Evolutionary conservation across 2,113 vertebrate genomes (phyloP).

Genomic region (Apistogramma diplotaenia): DNA sequence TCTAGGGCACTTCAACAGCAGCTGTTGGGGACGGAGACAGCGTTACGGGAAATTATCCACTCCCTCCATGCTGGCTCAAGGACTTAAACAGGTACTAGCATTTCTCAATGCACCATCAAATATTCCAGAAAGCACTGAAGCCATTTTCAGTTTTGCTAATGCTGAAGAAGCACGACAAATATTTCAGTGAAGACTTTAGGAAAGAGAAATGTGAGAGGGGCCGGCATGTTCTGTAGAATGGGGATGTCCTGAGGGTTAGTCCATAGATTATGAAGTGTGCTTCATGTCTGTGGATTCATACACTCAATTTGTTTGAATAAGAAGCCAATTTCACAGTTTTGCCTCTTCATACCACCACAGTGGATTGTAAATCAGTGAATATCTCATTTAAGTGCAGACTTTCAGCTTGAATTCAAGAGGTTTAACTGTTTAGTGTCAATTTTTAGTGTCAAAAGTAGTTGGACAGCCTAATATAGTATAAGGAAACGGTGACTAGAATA

Average conservation of each 20-base stretch:
- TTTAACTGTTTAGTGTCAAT: too few species aligned
- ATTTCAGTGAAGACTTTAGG: neutral
- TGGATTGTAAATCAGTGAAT: neutral
- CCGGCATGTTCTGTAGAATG: neutral
- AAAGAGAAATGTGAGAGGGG: neutral
- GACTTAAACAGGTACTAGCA: neutral
- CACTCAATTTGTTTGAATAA: neutral
- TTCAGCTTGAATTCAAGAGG: neutral
- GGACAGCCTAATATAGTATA: too few species aligned
- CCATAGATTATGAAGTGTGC: neutral
- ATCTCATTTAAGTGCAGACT: neutral
- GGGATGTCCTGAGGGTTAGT: neutral
- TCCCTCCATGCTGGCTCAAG: neutral
- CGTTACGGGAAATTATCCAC: neutral
- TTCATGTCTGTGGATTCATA: neutral
- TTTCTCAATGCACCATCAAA: neutral
- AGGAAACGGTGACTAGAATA: too few species aligned
- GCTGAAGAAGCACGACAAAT: neutral
- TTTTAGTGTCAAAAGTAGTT: neutral
- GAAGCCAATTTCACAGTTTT: neutral
- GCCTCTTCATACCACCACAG: neutral
- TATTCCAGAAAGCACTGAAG: neutral
- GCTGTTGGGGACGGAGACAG: conserved; percentile 13
- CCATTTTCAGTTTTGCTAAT: neutral
- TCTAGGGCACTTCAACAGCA: conserved; percentile 10